Percentiles rank a stretch among this genome's conserved stretches.
phyloP scores from a whole-genome alignment of 2,113 vertebrate species.

The Menidia beryllina region DNA sequence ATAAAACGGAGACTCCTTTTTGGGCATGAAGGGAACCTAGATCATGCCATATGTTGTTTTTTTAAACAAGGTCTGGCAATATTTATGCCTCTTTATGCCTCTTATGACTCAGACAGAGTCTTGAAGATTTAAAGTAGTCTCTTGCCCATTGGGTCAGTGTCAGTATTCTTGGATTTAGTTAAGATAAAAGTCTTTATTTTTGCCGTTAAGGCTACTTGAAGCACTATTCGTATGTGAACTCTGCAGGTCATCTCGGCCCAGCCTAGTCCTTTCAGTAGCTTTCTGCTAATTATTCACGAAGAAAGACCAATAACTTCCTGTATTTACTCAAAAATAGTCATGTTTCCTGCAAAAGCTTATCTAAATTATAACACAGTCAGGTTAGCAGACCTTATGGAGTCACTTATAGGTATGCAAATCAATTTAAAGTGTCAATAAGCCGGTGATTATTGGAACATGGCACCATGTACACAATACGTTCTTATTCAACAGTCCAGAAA shows the following conservation, averaged over 20 bases:
- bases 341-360: not conserved
- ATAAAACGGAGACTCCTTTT: too few relatives aligned
- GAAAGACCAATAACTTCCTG: not conserved
- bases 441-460: too few relatives aligned
- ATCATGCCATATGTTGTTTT: not conserved
- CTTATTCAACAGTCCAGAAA: too few relatives aligned
- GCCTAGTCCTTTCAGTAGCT: not conserved
- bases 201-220: not conserved
- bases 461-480: too few relatives aligned
- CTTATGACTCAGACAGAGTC: not conserved
- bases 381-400: not conserved
- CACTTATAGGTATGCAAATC: too few relatives aligned
- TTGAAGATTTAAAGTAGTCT: conserved; percentile 12
- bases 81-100: conserved; percentile 8
- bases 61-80: conserved; percentile 14
- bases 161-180: not conserved
- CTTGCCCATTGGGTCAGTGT: conserved; percentile 14
- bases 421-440: too few relatives aligned
- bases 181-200: not conserved
- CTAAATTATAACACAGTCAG: too few relatives aligned
- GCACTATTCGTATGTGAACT: not conserved
- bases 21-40: too few relatives aligned
- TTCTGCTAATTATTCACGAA: conserved; percentile 14
- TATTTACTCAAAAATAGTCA: too few relatives aligned
- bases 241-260: too few relatives aligned